A percentile compares a stretch with the other conserved stretches of the same genome.
Evolutionary conservation across 2,888 invertebrate species (phyloP).

Genomic region (Catocala fraxini): DNA sequence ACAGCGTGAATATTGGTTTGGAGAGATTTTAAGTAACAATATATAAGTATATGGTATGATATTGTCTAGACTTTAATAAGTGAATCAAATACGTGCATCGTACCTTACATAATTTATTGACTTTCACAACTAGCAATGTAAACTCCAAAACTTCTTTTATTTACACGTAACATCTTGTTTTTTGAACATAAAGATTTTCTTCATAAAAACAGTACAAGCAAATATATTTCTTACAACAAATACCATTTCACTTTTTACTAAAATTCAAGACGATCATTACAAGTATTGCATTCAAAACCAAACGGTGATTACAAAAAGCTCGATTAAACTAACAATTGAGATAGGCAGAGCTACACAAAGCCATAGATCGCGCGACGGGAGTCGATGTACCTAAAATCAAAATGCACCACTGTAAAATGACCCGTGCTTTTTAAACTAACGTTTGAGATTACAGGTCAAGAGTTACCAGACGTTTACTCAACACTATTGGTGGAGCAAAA

Average conservation of each 20-base stretch:
- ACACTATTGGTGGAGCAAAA: constrained; percentile 67
- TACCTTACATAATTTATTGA: too few relatives aligned
- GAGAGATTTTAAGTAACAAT: too few relatives aligned
- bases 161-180: not conserved
- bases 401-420: constrained; percentile 48
- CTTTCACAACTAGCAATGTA: not conserved
- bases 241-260: constrained; percentile 63
- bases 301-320: constrained; percentile 78
- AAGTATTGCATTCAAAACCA: constrained; percentile 67
- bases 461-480: constrained; percentile 57
- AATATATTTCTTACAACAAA: constrained; percentile 30
- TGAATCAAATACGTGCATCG: too few relatives aligned
- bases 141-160: not conserved
- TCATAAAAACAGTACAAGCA: not conserved
- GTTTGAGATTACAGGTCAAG: constrained; percentile 36
- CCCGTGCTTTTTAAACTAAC: constrained; percentile 25
- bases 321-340: constrained; percentile 85
- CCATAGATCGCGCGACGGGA: constrained; percentile 83
- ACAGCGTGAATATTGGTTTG: too few relatives aligned
- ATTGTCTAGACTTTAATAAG: too few relatives aligned
- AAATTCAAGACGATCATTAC: constrained; percentile 56
- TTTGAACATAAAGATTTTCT: not conserved
- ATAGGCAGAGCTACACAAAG: constrained; percentile 72
- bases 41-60: too few relatives aligned
- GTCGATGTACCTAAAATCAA: constrained; percentile 62